Conservation (phyloP, 2,113 vertebrate genomes). For the Pituophis catenifer region DNA sequence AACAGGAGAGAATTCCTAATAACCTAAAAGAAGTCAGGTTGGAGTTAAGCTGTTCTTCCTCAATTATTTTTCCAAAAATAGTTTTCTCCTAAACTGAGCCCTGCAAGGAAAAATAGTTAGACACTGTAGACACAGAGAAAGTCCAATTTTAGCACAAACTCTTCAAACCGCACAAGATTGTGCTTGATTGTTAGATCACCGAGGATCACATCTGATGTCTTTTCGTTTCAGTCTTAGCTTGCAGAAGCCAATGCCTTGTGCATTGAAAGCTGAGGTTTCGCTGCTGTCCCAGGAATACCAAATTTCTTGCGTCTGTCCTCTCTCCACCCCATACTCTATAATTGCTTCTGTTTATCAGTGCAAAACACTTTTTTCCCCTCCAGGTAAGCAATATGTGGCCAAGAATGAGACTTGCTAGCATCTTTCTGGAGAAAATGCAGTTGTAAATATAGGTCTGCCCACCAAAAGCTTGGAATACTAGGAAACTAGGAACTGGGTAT, state of each 20-base stretch:
- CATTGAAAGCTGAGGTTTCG: not conserved
- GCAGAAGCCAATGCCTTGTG: not conserved
- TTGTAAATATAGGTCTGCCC: not conserved
- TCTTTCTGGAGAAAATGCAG: not conserved
- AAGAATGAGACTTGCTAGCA: not conserved
- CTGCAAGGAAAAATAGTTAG: not conserved
- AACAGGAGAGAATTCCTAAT: not conserved
- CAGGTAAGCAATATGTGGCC: not conserved
- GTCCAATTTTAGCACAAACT: not conserved
- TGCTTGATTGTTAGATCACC: not conserved
- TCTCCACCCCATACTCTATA: not conserved
- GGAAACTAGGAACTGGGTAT: no score
- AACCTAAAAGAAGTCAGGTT: not conserved
- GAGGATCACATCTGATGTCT: not conserved
- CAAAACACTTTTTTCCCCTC: not conserved
- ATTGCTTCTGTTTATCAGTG: not conserved
- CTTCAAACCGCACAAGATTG: not conserved
- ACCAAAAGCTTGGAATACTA: not conserved
- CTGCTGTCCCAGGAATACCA: not conserved
- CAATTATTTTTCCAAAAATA: not conserved
- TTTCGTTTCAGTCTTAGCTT: not conserved
- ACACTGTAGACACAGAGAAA: not conserved
- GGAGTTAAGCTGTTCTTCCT: not conserved
- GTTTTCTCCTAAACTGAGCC: not conserved
- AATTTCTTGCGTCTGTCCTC: not conserved